These are phyloP conservation scores for Protonemura montana DNA, from an alignment of 2,888 invertebrate species.

Conservation along the genomic window DNA sequence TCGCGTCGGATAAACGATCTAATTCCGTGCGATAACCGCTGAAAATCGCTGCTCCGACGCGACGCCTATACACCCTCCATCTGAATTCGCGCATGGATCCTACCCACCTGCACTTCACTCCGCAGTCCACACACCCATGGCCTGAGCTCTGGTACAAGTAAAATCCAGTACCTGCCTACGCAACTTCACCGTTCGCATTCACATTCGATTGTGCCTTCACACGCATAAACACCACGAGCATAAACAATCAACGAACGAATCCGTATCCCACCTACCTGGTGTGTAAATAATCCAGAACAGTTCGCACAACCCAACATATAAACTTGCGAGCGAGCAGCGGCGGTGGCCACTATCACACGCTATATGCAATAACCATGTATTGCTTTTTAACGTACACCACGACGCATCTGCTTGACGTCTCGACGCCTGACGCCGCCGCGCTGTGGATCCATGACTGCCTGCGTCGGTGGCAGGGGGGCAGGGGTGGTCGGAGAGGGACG, in stretches of 20 bases:
- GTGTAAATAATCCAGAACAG: neutral
- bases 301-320: neutral
- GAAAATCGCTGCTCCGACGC: neutral
- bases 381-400: neutral
- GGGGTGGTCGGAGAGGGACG: neutral
- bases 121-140: neutral
- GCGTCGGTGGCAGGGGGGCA: neutral
- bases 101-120: neutral
- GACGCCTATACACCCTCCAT: neutral
- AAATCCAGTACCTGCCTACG: neutral
- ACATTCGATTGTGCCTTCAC: neutral
- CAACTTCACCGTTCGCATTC: neutral
- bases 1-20: neutral
- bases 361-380: neutral
- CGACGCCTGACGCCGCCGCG: conserved; percentile 19
- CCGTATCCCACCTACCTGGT: neutral
- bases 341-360: conserved; percentile 3
- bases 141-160: neutral
- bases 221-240: neutral
- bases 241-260: neutral
- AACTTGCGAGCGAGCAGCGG: neutral
- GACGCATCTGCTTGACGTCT: conserved; percentile 17
- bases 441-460: neutral
- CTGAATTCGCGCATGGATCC: neutral
- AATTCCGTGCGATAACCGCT: neutral